Evolutionary conservation across 2,797 vertebrate genomes (phyloP).

Genomic region (Vireo griseus): DNA sequence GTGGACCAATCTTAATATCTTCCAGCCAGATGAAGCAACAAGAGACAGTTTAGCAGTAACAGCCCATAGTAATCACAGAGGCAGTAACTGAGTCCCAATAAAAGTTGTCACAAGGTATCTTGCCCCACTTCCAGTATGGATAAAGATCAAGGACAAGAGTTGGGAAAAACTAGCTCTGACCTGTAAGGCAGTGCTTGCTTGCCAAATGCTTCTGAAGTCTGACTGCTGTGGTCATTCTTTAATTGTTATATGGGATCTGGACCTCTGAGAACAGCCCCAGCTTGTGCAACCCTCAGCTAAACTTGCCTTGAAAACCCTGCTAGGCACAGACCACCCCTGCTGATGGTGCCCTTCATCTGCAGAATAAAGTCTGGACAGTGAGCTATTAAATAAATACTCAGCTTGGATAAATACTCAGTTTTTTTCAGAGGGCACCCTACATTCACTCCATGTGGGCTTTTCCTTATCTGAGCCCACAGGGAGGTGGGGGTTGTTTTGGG

Average conservation of each 20-base stretch:
- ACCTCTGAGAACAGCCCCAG: not conserved
- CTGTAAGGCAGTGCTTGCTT: not conserved
- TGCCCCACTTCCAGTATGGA: not conserved
- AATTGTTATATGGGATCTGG: not conserved
- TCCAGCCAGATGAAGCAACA: conserved; percentile 48
- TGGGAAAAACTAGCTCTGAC: not conserved
- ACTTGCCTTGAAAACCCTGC: conserved; percentile 23
- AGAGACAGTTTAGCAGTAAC: not conserved
- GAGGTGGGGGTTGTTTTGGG: not conserved
- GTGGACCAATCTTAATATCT: conserved; percentile 16
- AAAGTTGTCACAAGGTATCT: conserved; percentile 13
- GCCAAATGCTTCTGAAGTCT: not conserved
- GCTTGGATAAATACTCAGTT: not conserved
- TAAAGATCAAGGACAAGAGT: not conserved
- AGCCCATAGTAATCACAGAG: not conserved
- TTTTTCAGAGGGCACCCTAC: not conserved
- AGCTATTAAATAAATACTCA: not conserved
- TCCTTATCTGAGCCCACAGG: not conserved
- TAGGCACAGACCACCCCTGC: conserved; percentile 33
- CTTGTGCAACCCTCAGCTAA: not conserved
- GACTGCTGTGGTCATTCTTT: not conserved
- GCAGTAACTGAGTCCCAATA: not conserved
- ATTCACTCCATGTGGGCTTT: not conserved
- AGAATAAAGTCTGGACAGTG: not conserved
- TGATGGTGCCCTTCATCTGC: not conserved